These are phyloP conservation scores for Hypomesus transpacificus DNA, from an alignment of 2,113 vertebrate species.

Conservation along the genomic window DNA sequence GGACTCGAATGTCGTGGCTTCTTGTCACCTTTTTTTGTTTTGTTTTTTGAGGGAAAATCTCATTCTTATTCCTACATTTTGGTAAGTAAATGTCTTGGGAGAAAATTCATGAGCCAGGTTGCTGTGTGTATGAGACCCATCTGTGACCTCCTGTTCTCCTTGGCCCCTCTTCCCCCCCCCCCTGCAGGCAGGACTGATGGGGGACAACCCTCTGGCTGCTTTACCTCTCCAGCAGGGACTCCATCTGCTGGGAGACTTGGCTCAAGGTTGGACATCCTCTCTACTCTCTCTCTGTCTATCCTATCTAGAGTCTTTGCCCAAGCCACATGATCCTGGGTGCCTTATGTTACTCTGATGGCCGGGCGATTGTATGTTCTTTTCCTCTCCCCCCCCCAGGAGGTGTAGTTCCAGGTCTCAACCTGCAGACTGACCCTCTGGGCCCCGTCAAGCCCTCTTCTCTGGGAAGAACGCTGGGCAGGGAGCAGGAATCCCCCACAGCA, in stretches of 20 bases:
- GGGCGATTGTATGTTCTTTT: background rate
- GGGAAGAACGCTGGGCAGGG: conserved; percentile 62
- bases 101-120: background rate
- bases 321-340: too few species aligned
- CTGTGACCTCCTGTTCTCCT: conserved; percentile 31
- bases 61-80: conserved; percentile 8
- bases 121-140: conserved; percentile 32
- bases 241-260: conserved; percentile 72
- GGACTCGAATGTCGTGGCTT: conserved; percentile 37
- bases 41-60: conserved; percentile 11
- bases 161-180: conserved; percentile 7
- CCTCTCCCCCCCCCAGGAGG: conserved; percentile 29
- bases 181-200: conserved; percentile 83
- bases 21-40: conserved; percentile 23
- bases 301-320: too few species aligned
- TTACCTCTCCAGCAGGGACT: conserved; percentile 70
- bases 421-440: conserved; percentile 70
- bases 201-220: conserved; percentile 79
- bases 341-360: conserved; percentile 2
- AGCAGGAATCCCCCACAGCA: conserved; percentile 72
- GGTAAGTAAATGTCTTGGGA: conserved; percentile 37
- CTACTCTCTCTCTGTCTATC: background rate
- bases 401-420: conserved; percentile 61
- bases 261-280: conserved; percentile 66
- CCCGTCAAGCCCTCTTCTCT: conserved; percentile 69